Base-by-base conservation (phyloP, 2,888 invertebrate genomes). In the Trilocha varians region DNA sequence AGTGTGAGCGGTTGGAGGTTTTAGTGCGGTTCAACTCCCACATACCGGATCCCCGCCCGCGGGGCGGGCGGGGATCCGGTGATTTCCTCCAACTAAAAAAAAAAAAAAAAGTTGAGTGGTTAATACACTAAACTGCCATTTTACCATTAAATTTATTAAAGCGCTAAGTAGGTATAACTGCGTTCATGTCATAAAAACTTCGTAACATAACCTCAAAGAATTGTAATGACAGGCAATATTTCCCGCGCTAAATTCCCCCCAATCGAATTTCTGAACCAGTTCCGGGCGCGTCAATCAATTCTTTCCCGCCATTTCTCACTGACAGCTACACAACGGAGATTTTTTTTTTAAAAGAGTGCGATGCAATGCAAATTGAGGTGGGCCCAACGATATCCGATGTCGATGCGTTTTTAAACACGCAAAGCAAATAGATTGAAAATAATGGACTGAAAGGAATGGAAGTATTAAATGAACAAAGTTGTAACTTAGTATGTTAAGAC, bases 251-350 rank as follows among this genome's bases (percentile, higher is more conserved):
- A 47, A 48, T 48, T 52, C 48, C 46, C 46, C 42, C 49, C 45
- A 40, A 48, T 40, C 43, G 43, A 42, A 43, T 39, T 47, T 48
- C 47, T 46, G 54, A 59, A 49, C 50, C 57, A 50, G 59, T 68
- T 62, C 66, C 67, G 61, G 56, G 49, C 48, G 61, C 70, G 80
- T 80, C 82, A 77, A 78, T 80, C 78, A 76, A 52, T 55, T 43
- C 53, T 53, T 65, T 60, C 63, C 67, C 69, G 59, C 75, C 67
- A 74, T 78, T 74, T 62, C 65, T 72, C 76, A 71, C 61, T 73
- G 80, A 80, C 80, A 77, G 48, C 50, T 51, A 41, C 61, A 62
- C 58, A 55, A 49, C 53, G 57, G 55, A 47, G 68, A 58, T 49
- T 62, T 64, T 65, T 62, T 52, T 48, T 57, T 56, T 62, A 11